Percentiles rank a stretch among this genome's conserved stretches.
These are phyloP conservation scores for Sinella curviseta DNA, from an alignment of 1,140 invertebrate species.

Conservation along the genomic window DNA sequence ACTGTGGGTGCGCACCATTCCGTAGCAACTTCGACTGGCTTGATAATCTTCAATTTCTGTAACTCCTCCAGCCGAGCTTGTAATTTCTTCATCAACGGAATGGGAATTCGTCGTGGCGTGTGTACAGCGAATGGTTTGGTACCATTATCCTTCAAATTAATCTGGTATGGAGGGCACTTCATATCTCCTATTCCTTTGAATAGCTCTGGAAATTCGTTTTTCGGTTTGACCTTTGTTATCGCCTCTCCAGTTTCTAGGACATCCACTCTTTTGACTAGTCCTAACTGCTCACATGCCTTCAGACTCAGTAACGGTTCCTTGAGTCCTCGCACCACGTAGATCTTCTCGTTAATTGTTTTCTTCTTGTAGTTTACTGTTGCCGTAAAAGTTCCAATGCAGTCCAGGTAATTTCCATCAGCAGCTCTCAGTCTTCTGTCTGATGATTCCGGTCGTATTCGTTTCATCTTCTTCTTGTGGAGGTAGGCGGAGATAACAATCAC, in stretches of 20 bases:
- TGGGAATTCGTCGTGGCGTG: slow-evolving; percentile 33
- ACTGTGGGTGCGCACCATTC: slow-evolving; percentile 49
- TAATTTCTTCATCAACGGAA: slow-evolving; percentile 31
- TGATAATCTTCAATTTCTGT: slow-evolving; percentile 49
- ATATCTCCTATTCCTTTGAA: slow-evolving; percentile 25
- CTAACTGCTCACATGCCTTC: not conserved
- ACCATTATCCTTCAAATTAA: slow-evolving; percentile 26
- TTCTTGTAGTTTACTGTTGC: not conserved
- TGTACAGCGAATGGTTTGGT: slow-evolving; percentile 20
- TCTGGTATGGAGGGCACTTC: slow-evolving; percentile 15
- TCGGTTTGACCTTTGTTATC: slow-evolving; percentile 27
- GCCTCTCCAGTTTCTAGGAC: not conserved
- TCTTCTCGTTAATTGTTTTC: not conserved
- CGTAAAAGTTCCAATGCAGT: not conserved
- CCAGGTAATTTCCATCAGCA: not conserved
- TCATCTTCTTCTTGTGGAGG: not conserved
- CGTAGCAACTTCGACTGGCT: slow-evolving; percentile 50
- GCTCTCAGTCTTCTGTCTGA: not conserved
- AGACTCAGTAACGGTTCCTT: not conserved
- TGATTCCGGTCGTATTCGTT: not conserved
- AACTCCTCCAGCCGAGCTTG: slow-evolving; percentile 43
- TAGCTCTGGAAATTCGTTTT: slow-evolving; percentile 29
- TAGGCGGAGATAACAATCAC: slow-evolving; percentile 5
- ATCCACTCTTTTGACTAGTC: not conserved
- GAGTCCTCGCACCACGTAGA: slow-evolving; percentile 8